These are phyloP conservation scores for Morpho helenor DNA, from an alignment of 2,888 invertebrate species.

Conservation along the genomic window DNA sequence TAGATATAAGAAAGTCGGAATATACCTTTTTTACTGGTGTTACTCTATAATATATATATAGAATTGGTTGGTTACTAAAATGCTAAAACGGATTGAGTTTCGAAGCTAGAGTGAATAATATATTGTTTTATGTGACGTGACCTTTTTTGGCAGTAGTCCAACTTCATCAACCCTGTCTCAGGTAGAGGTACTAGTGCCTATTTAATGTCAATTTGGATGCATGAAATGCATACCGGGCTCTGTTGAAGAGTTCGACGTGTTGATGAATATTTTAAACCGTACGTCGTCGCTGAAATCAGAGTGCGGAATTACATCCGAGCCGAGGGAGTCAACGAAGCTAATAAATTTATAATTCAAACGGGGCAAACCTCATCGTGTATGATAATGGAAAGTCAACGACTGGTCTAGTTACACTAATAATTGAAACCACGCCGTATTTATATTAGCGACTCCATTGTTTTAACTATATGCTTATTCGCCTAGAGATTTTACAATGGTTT, in stretches of 20 bases:
- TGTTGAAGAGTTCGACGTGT: slow-evolving; percentile 35
- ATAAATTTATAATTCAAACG: slow-evolving; percentile 58
- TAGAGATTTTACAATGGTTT: no score
- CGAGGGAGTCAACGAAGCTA: slow-evolving; percentile 36
- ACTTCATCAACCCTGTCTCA: no score
- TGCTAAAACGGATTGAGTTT: no score
- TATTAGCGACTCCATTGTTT: slow-evolving; percentile 27
- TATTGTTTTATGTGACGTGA: no score
- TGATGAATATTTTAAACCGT: slow-evolving; percentile 42
- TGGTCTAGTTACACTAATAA: slow-evolving; percentile 43
- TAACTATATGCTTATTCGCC: slow-evolving; percentile 20
- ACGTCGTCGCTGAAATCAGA: slow-evolving; percentile 34
- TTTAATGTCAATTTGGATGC: no score
- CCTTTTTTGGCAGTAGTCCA: no score
- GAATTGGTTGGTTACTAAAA: no score
- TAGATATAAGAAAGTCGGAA: no score
- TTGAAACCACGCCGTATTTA: slow-evolving; percentile 35
- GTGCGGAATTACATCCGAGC: slow-evolving; percentile 36
- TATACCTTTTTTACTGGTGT: no score
- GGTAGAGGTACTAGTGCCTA: no score
- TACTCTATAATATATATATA: no score
- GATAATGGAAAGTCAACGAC: slow-evolving; percentile 59
- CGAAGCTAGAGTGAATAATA: no score
- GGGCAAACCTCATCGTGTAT: slow-evolving; percentile 55
- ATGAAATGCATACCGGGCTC: slow-evolving; percentile 3